Percentiles rank a stretch among this genome's conserved stretches.
Conservation (phyloP, 1,140 invertebrate species). For the Zaprionus gabonicus region DNA sequence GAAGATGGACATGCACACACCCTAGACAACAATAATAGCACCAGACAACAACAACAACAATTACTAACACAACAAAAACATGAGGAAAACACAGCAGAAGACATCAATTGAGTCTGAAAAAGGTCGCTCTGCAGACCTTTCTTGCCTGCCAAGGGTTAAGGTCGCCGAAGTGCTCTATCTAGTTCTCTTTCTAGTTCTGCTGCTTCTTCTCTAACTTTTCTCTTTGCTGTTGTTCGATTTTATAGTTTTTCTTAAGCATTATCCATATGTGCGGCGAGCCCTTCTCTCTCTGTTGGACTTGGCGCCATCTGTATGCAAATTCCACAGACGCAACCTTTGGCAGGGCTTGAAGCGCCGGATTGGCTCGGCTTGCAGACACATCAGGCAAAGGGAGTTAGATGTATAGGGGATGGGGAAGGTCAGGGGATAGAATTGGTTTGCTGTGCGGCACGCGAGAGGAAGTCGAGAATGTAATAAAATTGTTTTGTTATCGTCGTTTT, state of each 20-base stretch:
- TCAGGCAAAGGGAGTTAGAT: background rate
- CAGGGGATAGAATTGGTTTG: conserved; percentile 1
- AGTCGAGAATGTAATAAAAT: conserved; percentile 62
- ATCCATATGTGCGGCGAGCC: conserved; percentile 23
- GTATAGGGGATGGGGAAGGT: no score
- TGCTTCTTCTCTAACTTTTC: background rate
- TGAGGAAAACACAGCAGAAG: conserved; percentile 5
- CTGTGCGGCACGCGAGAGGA: conserved; percentile 51
- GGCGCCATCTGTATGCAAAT: conserved; percentile 65
- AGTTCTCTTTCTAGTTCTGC: conserved; percentile 14
- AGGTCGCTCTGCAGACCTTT: conserved; percentile 15
- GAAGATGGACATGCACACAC: conserved; percentile 9
- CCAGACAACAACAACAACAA: conserved; percentile 6
- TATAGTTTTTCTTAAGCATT: conserved; percentile 37
- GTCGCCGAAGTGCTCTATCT: conserved; percentile 25
- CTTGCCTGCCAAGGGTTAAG: conserved; percentile 35
- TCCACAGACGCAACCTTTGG: conserved; percentile 12
- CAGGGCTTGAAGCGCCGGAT: background rate
- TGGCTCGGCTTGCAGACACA: background rate
- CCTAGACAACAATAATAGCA: background rate
- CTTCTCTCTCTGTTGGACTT: conserved; percentile 11
- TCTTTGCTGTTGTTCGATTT: conserved; percentile 33
- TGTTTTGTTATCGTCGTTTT: conserved; percentile 53
- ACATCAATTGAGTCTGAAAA: conserved; percentile 34
- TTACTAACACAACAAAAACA: background rate